Evolutionary conservation across 1,140 invertebrate species (phyloP), one percentile per base, ranked within the genome.

Genomic region (Leptinotarsa texana): DNA sequence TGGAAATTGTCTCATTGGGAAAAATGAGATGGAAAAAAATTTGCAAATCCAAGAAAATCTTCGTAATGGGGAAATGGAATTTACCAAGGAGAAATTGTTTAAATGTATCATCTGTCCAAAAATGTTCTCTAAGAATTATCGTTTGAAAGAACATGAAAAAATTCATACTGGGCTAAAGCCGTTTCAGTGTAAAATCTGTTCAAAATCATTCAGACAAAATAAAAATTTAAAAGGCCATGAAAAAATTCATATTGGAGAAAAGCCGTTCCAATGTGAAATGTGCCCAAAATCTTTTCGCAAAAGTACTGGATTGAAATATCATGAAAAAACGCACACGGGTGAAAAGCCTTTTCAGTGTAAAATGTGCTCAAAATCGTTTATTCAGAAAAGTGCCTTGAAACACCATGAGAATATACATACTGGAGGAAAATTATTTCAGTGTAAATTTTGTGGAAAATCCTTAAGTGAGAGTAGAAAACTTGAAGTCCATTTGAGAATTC

Each of bases 251-350:
- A 42, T 2, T 42, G 33, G 33, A 42, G 33, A 42, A 42, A 42
- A 42, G 2, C 33, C 33, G 8, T 62, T 62, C 6, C n/a, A n/a
- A 21, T 66, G 63, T 33, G 22, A 33, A 22, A 21, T 66, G 73
- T 94, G 92, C 81, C 88, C 89, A 33, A 90, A 92, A 76, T 86
- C 89, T 11, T 93, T 93, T 79, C 91, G 90, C 17, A 89, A 83
- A 85, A 72, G 69, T 5, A 69, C 67, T 17, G 80, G 68, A 18
- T 76, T 91, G 8, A 90, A 89, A 67, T 89, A 91, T 78, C 63
- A 65, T 22, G 63, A 65, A 22, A 65, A 18, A 21, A 21, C 21
- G 6, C 63, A 65, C 27, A 22, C 21, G 27, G 63, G 63, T 3
- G 13, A 42, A 18, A 57, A 57, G 13, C 51, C 51, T 57, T 57